These are phyloP conservation scores for Eulemur rufifrons DNA, from an alignment of 2,113 vertebrate genomes.

Conservation along the genomic window DNA sequence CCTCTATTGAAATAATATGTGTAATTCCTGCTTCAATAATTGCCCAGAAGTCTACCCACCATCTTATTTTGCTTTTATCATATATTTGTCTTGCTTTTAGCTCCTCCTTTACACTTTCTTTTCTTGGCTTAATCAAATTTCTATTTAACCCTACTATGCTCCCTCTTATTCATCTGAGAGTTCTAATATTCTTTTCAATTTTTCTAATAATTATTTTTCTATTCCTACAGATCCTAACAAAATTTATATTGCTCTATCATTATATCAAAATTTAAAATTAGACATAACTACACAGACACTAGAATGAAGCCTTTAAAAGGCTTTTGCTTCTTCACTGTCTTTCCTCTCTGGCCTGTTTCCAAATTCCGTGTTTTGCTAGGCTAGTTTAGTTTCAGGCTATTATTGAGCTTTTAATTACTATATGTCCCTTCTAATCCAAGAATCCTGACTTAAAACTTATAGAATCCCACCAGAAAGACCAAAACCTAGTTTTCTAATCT, in stretches of 20 bases:
- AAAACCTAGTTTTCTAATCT: constrained; percentile 30
- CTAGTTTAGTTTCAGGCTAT: constrained; percentile 3
- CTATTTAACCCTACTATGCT: not conserved
- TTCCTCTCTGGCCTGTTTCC: not conserved
- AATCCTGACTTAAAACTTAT: constrained; percentile 34
- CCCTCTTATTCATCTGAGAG: not conserved
- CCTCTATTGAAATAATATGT: not conserved
- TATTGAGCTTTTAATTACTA: constrained; percentile 43
- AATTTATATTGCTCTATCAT: not conserved
- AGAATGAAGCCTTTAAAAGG: not conserved
- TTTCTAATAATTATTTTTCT: constrained; percentile 26
- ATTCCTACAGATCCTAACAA: not conserved
- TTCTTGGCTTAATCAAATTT: not conserved
- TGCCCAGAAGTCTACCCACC: not conserved
- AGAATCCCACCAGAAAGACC: not conserved
- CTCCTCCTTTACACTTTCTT: not conserved
- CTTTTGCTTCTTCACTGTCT: not conserved
- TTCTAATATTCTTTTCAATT: not conserved
- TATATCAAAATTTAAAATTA: constrained; percentile 42
- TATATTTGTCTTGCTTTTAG: not conserved
- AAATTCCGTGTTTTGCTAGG: constrained; percentile 45
- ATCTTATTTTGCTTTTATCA: not conserved
- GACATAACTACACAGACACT: not conserved
- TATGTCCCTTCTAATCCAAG: constrained; percentile 27
- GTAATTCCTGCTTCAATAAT: not conserved